A percentile compares a stretch with the other conserved stretches of the same genome.
phyloP scores from a whole-genome alignment of 2,888 invertebrate genomes.

The Carterocephalus palaemon region DNA sequence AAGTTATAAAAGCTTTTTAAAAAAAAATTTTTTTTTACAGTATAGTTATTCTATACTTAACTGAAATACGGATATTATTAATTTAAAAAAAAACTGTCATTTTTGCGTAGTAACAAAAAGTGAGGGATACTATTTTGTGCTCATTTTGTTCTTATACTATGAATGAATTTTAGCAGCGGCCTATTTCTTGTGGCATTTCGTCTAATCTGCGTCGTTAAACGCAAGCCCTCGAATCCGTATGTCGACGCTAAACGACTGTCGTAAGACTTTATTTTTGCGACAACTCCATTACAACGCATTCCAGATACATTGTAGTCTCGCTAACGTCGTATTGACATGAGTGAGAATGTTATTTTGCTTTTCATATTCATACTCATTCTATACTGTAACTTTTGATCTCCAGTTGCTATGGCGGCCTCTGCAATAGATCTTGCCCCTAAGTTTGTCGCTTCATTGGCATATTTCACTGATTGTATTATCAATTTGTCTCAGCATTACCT shows the following conservation, averaged over 20 bases:
- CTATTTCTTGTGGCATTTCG: constrained; percentile 21
- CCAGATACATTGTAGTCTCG: constrained; percentile 16
- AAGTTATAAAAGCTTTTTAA: too few species aligned
- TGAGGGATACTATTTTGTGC: background rate
- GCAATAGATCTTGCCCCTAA: background rate
- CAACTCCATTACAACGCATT: constrained; percentile 19
- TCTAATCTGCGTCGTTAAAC: constrained; percentile 15
- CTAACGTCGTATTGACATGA: constrained; percentile 5
- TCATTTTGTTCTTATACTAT: constrained; percentile 3
- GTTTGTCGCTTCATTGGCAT: background rate
- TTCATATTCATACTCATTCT: background rate
- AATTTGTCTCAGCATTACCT: constrained; percentile 17
- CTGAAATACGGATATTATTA: too few species aligned
- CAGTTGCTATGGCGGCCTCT: too few species aligned
- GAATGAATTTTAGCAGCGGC: constrained; percentile 21
- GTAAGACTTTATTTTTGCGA: constrained; percentile 22
- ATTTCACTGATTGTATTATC: constrained; percentile 11
- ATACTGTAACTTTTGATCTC: too few species aligned
- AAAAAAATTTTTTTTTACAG: too few species aligned
- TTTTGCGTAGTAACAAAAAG: background rate
- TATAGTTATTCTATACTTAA: too few species aligned
- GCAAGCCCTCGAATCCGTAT: constrained; percentile 9
- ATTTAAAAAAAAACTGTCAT: too few species aligned
- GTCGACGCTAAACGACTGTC: constrained; percentile 20
- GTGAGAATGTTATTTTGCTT: background rate